Base-by-base conservation (phyloP, 2,113 vertebrate species). In the Laticauda colubrina region DNA sequence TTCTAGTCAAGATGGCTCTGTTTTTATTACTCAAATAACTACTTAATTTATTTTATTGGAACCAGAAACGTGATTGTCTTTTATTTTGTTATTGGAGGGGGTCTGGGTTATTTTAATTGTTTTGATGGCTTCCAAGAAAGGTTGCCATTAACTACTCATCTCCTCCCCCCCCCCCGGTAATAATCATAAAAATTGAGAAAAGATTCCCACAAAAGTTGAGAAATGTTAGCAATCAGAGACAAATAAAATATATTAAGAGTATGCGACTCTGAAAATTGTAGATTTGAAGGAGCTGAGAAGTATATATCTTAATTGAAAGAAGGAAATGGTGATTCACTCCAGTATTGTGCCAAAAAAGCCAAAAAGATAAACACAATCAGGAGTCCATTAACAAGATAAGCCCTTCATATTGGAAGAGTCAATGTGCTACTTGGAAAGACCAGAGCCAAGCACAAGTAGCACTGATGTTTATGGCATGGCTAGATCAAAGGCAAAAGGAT, bases 81-180 rank as follows among this genome's bases (percentile, higher is more conserved):
- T 81, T 81, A 39, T 81, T 21, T 81, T 39, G 75, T 81, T 81
- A 81, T 39, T 81, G 34, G 34, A 43, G 18, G 75, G 15, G 34
- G 34, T 21, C 34, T 81, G 6, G 18, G 3, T 81, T 81, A 39
- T 81, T 43, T 81, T 81, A 81, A 21, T 39, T 81, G 43, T 34
- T 39, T 39, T 81, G 34, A 39, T 81, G 75, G 34, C 75, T 81
- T 81, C 75, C 34, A 81, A 81, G 34, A 43, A 81, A 43, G 75
- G 34, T 81, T 81, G 75, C 34, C 5, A 39, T 75, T 39, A 75
- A 34, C 69, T 39, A 75, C n/a, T 39, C n/a, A 39, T 39, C n/a
- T 8, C 21, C 15, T 20, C 6, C 1, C 0, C 18, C 7, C 0
- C 26, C 15, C 2, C 15, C 6, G n/a, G n/a, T 75, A 75, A 75